Percentiles rank a stretch among this genome's conserved stretches.
These are phyloP conservation scores for Allobates femoralis DNA, from an alignment of 2,797 vertebrate genomes.

Conservation along the genomic window DNA sequence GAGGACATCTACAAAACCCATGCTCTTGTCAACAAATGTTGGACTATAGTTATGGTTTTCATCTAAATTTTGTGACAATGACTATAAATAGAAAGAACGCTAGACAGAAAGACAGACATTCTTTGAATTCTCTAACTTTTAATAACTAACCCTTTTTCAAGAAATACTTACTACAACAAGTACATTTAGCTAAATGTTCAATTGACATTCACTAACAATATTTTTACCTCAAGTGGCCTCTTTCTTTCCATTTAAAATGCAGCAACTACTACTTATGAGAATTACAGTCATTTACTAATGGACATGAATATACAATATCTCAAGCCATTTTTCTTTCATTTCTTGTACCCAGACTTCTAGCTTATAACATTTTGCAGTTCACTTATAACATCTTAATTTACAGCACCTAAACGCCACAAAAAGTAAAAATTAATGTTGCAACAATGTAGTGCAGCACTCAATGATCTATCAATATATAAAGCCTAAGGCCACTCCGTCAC, in stretches of 20 bases:
- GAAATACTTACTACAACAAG: neutral
- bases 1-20: no score
- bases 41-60: no score
- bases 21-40: no score
- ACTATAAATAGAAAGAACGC: no score
- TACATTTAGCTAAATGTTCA: neutral
- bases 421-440: neutral
- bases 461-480: no score
- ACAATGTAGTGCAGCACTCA: no score
- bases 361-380: conserved; percentile 40
- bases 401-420: neutral
- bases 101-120: neutral
- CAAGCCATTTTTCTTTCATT: neutral
- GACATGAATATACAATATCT: conserved; percentile 21
- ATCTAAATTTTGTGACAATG: no score
- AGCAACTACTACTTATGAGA: conserved; percentile 10
- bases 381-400: neutral
- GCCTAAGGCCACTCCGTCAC: no score
- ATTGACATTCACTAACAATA: neutral
- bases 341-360: neutral
- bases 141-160: neutral
- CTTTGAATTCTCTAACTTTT: neutral
- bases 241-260: neutral
- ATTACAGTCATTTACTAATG: conserved; percentile 33
- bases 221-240: conserved; percentile 10